Evolutionary conservation across 2,888 invertebrate genomes (phyloP).

Genomic region (Drosophila paramelanica): DNA sequence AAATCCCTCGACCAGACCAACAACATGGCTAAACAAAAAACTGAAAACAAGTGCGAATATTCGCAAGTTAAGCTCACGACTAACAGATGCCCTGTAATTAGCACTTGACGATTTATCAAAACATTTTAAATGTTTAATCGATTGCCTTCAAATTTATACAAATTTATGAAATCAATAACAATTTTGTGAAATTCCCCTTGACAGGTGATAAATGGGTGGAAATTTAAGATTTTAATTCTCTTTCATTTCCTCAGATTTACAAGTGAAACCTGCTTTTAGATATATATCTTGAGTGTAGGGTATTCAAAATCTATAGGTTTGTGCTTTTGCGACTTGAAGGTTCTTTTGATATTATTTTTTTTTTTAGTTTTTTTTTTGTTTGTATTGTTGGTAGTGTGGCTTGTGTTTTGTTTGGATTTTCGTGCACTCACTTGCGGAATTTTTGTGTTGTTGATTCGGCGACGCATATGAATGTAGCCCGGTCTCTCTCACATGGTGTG

Average conservation of each 20-base stretch:
- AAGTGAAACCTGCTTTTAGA: background rate
- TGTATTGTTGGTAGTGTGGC: slow-evolving; percentile 37
- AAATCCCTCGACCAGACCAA: slow-evolving; percentile 69
- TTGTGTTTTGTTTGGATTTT: slow-evolving; percentile 75
- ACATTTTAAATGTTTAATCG: no score
- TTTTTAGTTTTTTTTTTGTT: slow-evolving; percentile 6
- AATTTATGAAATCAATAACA: no score
- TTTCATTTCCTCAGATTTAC: background rate
- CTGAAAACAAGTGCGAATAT: slow-evolving; percentile 15
- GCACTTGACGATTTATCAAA: no score
- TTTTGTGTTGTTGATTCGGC: slow-evolving; percentile 78
- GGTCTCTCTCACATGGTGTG: slow-evolving; percentile 41
- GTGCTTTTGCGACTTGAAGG: slow-evolving; percentile 24
- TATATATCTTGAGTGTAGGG: slow-evolving; percentile 2
- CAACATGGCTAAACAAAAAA: slow-evolving; percentile 44
- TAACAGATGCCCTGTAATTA: slow-evolving; percentile 12
- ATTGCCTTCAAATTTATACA: no score
- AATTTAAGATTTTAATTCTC: no score
- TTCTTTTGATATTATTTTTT: slow-evolving; percentile 20
- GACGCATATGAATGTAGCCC: slow-evolving; percentile 76
- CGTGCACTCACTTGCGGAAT: slow-evolving; percentile 79
- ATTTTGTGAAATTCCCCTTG: no score
- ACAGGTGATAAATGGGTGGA: no score
- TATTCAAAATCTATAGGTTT: slow-evolving; percentile 33
- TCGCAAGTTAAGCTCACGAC: background rate